Percentiles rank a stretch among this genome's conserved stretches.
Evolutionary conservation across 2,888 invertebrate species (phyloP).

Genomic region (Lymantria monacha): DNA sequence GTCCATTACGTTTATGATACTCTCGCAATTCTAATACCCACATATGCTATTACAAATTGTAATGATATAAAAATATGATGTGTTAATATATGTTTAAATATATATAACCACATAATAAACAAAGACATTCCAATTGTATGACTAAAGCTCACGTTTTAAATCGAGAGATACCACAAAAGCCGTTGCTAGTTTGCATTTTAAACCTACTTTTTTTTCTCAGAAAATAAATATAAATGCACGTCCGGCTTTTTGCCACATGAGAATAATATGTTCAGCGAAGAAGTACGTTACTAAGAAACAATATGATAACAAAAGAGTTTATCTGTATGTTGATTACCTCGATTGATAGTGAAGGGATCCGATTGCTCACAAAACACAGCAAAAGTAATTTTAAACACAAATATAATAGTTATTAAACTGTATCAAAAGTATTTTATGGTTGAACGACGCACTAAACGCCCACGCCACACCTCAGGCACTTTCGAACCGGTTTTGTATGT

Average conservation of each 20-base stretch:
- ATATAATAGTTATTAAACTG: slow-evolving; percentile 45
- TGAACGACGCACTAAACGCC: slow-evolving; percentile 65
- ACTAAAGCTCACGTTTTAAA: slow-evolving; percentile 5
- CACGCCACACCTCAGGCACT: slow-evolving; percentile 75
- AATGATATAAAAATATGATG: background rate
- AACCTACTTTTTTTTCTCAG: background rate
- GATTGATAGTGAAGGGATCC: slow-evolving; percentile 34
- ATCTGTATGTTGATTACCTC: slow-evolving; percentile 37
- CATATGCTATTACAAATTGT: background rate
- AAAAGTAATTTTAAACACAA: slow-evolving; percentile 43
- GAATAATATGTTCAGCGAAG: slow-evolving; percentile 7
- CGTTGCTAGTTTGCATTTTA: slow-evolving; percentile 4
- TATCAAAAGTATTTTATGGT: slow-evolving; percentile 51
- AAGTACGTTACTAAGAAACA: slow-evolving; percentile 23
- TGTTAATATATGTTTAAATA: background rate
- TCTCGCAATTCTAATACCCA: background rate
- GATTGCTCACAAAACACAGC: slow-evolving; percentile 45
- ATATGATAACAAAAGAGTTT: slow-evolving; percentile 33
- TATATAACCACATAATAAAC: slow-evolving; percentile 3
- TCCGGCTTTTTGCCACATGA: slow-evolving; percentile 20
- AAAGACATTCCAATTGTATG: slow-evolving; percentile 25
- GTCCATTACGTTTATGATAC: background rate
- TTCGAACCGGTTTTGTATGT: slow-evolving; percentile 72
- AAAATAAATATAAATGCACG: background rate
- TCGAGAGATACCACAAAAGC: background rate